These are phyloP conservation scores for Baryphthengus martii DNA, from an alignment of 2,113 vertebrate genomes.

Conservation along the genomic window DNA sequence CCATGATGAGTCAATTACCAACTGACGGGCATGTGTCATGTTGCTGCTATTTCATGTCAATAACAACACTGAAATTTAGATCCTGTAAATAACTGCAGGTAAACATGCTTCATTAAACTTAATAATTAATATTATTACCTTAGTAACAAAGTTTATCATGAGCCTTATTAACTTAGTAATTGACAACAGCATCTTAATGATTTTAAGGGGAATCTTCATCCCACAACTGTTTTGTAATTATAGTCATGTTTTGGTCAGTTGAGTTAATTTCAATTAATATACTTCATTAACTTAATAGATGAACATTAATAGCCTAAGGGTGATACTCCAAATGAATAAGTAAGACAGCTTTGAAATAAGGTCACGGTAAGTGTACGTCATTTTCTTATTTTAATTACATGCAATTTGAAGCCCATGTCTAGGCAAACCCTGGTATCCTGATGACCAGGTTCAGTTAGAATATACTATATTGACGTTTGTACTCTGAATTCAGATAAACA, in stretches of 20 bases:
- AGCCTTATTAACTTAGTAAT: not conserved
- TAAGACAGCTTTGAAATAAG: not conserved
- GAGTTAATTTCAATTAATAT: constrained; percentile 16
- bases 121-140: not conserved
- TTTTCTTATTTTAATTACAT: not conserved
- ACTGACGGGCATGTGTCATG: not conserved
- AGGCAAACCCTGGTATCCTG: not conserved
- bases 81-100: not conserved
- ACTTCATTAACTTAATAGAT: not conserved
- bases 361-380: not conserved
- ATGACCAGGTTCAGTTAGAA: not conserved
- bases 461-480: not conserved
- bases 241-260: constrained; percentile 7
- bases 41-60: not conserved
- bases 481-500: not conserved
- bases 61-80: not conserved
- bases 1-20: not conserved
- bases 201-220: not conserved
- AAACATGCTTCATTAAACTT: not conserved
- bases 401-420: not conserved
- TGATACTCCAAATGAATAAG: not conserved
- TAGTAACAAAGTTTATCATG: not conserved
- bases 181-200: not conserved
- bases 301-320: not conserved
- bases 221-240: not conserved